These are phyloP conservation scores for Drosophila silvestris DNA, from an alignment of 2,888 invertebrate genomes.

Conservation along the genomic window DNA sequence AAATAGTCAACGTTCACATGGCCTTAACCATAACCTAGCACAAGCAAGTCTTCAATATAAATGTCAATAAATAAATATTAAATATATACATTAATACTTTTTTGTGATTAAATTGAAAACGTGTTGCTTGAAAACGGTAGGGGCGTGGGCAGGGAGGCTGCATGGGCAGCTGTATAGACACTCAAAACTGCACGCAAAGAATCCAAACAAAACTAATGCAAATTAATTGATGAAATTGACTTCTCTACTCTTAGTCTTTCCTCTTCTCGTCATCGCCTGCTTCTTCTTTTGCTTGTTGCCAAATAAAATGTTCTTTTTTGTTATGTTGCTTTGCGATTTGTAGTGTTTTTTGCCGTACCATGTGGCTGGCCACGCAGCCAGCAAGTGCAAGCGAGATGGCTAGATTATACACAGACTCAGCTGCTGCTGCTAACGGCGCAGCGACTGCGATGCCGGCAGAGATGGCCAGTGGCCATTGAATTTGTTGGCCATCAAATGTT, in stretches of 20 bases:
- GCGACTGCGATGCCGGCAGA: constrained; percentile 1
- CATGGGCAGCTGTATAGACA: background rate
- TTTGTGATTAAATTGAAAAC: constrained; percentile 9
- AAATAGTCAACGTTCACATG: constrained; percentile 38
- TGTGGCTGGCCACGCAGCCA: constrained; percentile 48
- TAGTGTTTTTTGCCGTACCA: constrained; percentile 36
- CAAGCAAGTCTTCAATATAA: constrained; percentile 43
- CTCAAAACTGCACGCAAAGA: background rate
- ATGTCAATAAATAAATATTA: background rate
- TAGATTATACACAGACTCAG: constrained; percentile 46
- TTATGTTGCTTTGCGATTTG: constrained; percentile 34
- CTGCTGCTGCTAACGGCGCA: constrained; percentile 3
- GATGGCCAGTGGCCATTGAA: constrained; percentile 43
- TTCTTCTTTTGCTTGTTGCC: constrained; percentile 1
- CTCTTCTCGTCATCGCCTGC: background rate
- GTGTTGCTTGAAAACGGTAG: background rate
- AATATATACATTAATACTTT: background rate
- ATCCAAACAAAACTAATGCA: constrained; percentile 36
- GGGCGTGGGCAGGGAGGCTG: background rate
- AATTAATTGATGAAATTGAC: constrained; percentile 38
- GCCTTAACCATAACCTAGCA: constrained; percentile 75
- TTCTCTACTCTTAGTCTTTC: background rate
- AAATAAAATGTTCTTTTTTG: constrained; percentile 31
- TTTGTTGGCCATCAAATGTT: constrained; percentile 55
- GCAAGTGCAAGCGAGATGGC: constrained; percentile 50